Evolutionary conservation across 2,888 invertebrate genomes (phyloP).

Genomic region (Lithophane socia): DNA sequence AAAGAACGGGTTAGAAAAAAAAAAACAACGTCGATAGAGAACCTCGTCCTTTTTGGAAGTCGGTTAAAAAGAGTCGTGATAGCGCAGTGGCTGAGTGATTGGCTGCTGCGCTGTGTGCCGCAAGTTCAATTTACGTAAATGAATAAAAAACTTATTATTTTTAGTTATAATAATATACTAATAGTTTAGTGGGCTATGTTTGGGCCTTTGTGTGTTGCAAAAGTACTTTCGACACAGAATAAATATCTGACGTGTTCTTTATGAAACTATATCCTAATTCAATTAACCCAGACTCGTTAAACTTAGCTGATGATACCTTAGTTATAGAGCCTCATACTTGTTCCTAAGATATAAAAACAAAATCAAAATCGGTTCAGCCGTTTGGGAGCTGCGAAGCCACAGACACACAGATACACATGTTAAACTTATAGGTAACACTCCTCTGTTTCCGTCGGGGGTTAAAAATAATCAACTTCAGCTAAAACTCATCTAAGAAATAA

Average conservation of each 20-base stretch:
- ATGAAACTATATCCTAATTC: neutral
- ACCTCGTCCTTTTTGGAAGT: no score
- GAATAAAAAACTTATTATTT: neutral
- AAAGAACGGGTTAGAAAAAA: neutral
- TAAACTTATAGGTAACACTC: no score
- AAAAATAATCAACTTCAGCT: neutral
- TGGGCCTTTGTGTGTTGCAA: neutral
- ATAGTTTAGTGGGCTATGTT: neutral
- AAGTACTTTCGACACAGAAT: neutral
- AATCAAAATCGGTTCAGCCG: no score
- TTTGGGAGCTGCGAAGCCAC: no score
- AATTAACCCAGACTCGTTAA: neutral
- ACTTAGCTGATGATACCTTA: neutral
- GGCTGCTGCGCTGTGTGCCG: neutral
- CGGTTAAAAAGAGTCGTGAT: neutral
- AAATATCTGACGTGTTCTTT: neutral
- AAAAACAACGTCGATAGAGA: no score
- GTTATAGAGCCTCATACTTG: no score
- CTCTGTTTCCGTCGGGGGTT: no score
- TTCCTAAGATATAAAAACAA: neutral
- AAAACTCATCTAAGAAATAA: neutral
- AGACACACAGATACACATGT: no score
- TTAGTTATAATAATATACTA: neutral
- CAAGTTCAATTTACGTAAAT: neutral
- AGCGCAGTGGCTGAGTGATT: no score